Base-by-base conservation (phyloP, 2,113 vertebrate species). In the Scortum barcoo region DNA sequence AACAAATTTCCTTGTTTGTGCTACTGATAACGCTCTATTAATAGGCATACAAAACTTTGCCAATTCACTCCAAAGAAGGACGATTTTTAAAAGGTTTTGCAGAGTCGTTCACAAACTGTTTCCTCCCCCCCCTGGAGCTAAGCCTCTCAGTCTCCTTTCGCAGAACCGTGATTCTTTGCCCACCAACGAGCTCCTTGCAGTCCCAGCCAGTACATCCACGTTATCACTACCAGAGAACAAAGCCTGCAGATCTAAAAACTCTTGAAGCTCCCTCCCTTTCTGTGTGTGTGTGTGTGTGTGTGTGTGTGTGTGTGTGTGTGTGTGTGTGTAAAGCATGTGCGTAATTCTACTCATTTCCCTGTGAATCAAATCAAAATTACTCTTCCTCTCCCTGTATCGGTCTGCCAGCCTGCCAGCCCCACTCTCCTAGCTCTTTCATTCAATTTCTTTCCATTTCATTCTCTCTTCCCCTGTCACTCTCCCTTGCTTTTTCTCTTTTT, bases 351-450 rank as follows among this genome's bases (percentile, higher is more conserved):
- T 89, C 68, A 85, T 90, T 86, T 86, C 82, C 67, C 74, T 81
- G 65, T 88, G 76, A 93, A 93, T 92, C 75, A 86, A 87, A 93
- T 92, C 68, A 78, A 78, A 86, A 91, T 86, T 44, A 87, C 86
- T 84, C 69, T 81, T 88, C 73, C 74, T 83, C 79, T 77, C 54
- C 58, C 51, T 53, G 53, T 46, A 75, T 76, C 54, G 28, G 54
- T 33, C 63, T 58, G 71, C 75, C 58, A 83, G 74, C 75, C 80
- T 81, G 67, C 80, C 85, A 81, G 56, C 17, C 60, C 82, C 77
- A 50, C 85, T 80, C 74, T 88, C 44, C 53, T 10, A n/a, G 60
- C 79, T 73, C 80, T 89, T 90, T 75, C 74, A 78, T 89, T 88
- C 84, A 84, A 60, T 80, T 83, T 63, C 48, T 84, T 84, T 85